Evolutionary conservation across 2,113 vertebrate species (phyloP).

Genomic region (Coracopsis vasa): DNA sequence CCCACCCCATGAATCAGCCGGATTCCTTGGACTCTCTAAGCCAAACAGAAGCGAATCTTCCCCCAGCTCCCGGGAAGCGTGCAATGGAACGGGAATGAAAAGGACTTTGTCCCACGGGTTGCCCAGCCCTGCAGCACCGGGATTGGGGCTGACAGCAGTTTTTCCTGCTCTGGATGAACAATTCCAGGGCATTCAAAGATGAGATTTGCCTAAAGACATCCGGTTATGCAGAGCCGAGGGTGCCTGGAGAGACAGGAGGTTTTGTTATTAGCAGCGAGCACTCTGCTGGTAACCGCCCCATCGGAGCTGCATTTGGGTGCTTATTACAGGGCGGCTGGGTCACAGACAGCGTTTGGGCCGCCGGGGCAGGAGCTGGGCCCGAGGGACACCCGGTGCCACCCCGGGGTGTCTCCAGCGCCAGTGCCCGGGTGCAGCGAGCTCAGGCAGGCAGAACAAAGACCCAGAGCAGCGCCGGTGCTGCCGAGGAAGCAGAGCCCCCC

Average conservation of each 20-base stretch:
- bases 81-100: not conserved
- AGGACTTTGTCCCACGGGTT: not conserved
- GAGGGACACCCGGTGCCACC: not conserved
- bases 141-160: not conserved
- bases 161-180: constrained; percentile 22
- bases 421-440: not conserved
- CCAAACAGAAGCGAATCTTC: not conserved
- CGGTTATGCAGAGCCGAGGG: not conserved
- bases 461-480: not conserved
- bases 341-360: not conserved
- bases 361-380: not conserved
- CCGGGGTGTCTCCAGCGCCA: not conserved
- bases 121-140: not conserved
- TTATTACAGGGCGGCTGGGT: constrained; percentile 14
- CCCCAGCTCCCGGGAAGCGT: not conserved
- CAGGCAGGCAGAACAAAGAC: not conserved
- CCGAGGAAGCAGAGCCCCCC: not conserved
- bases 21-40: not conserved
- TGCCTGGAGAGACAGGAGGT: not conserved
- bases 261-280: not conserved
- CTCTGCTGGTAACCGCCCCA: not conserved
- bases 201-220: constrained; percentile 30
- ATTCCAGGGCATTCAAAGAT: constrained; percentile 5
- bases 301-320: not conserved
- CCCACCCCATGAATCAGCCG: constrained; percentile 44